phyloP scores from a whole-genome alignment of 2,888 invertebrate species.

The Thecocarcelia acutangulata region DNA sequence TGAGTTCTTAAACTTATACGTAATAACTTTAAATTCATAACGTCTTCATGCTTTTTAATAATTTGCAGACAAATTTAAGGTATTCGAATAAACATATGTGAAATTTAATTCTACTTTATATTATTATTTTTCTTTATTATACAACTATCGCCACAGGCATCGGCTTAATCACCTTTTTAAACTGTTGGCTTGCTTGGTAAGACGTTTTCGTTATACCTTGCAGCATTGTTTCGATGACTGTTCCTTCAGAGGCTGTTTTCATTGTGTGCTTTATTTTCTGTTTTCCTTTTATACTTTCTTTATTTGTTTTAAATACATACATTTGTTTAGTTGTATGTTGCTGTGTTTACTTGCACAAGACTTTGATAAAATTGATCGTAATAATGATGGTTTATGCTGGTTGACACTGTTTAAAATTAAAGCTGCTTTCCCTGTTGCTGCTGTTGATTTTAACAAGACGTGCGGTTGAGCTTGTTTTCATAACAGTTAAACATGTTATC shows the following conservation, averaged over 20 bases:
- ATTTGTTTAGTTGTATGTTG: too few relatives aligned
- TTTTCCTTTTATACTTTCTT: conserved; percentile 11
- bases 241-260: conserved; percentile 34
- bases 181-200: conserved; percentile 74
- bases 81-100: background rate
- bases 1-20: too few relatives aligned
- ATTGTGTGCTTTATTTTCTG: conserved; percentile 13
- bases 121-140: conserved; percentile 54
- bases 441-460: too few relatives aligned
- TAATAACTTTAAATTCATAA: too few relatives aligned
- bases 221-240: conserved; percentile 10
- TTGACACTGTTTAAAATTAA: too few relatives aligned
- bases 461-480: conserved; percentile 8
- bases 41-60: too few relatives aligned
- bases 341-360: too few relatives aligned
- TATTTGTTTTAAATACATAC: background rate
- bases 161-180: conserved; percentile 79
- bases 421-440: too few relatives aligned
- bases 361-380: too few relatives aligned
- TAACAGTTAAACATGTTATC: conserved; percentile 12
- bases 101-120: conserved; percentile 47
- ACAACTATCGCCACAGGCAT: conserved; percentile 75
- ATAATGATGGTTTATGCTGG: too few relatives aligned
- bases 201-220: conserved; percentile 49
- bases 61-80: background rate